Percentiles rank a stretch among this genome's conserved stretches.
Evolutionary conservation across 2,797 vertebrate genomes (phyloP).

Genomic region (Saxicola maurus): DNA sequence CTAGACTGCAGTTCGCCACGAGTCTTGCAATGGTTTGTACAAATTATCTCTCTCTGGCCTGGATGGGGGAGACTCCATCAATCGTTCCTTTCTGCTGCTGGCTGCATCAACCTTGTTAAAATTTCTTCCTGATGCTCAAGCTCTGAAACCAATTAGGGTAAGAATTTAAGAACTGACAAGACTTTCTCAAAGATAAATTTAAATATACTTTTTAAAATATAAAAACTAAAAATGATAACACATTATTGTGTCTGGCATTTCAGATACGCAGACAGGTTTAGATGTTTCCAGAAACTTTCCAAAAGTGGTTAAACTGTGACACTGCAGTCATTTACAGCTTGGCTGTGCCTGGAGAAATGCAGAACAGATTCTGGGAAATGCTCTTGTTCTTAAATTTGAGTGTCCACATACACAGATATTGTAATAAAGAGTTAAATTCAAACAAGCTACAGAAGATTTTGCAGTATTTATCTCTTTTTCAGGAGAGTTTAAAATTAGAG

Average conservation of each 20-base stretch:
- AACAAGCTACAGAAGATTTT: neutral
- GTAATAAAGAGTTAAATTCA: neutral
- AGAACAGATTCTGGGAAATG: neutral
- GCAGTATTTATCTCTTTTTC: neutral
- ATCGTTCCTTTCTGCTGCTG: constrained; percentile 93
- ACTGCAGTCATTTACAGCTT: neutral
- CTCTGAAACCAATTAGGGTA: constrained; percentile 90
- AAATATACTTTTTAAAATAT: neutral
- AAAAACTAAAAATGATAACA: neutral
- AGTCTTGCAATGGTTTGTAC: constrained; percentile 95
- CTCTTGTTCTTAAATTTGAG: neutral
- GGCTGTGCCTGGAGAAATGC: neutral
- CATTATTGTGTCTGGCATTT: neutral
- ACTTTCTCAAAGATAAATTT: neutral
- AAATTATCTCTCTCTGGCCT: constrained; percentile 94
- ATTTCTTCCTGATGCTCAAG: constrained; percentile 96
- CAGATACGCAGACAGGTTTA: neutral
- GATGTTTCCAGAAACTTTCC: neutral
- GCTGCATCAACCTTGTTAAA: constrained; percentile 95
- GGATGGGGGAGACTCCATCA: constrained; percentile 95
- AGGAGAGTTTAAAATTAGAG: neutral
- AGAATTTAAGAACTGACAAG: constrained; percentile 8
- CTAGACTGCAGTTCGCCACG: constrained; percentile 92
- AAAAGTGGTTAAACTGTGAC: neutral
- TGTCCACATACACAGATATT: rapidly evolving